Conservation (phyloP, 2,888 invertebrate genomes). For the Hermaeophaga mercurialis region DNA sequence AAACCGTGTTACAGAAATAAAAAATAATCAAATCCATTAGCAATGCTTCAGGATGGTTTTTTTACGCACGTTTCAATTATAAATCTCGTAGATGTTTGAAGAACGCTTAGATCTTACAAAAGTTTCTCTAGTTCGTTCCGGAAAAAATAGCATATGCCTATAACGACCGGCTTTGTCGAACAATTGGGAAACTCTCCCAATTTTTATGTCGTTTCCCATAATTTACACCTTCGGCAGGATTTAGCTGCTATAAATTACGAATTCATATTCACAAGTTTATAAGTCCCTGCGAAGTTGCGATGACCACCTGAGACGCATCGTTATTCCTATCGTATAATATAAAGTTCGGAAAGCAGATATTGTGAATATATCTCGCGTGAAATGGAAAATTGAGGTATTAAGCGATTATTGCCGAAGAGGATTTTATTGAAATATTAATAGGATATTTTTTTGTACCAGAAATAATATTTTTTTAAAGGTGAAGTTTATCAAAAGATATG, state of each 20-base stretch:
- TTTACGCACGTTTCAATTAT: no score
- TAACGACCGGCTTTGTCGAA: not conserved
- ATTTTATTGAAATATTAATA: no score
- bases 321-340: slow-evolving; percentile 13
- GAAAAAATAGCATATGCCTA: not conserved
- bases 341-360: slow-evolving; percentile 16
- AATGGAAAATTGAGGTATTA: not conserved
- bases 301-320: slow-evolving; percentile 20
- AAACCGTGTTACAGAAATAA: no score
- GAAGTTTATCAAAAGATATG: no score
- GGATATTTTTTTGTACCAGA: no score
- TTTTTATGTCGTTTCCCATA: slow-evolving; percentile 6
- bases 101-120: no score
- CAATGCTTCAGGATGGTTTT: no score
- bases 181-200: not conserved
- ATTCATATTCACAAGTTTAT: slow-evolving; percentile 22
- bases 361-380: slow-evolving; percentile 2
- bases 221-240: slow-evolving; percentile 11
- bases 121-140: no score
- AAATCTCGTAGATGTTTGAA: no score
- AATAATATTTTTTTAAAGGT: no score
- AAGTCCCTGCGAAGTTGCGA: slow-evolving; percentile 10
- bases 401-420: no score
- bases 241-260: slow-evolving; percentile 18
- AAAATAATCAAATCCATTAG: no score